Evolutionary conservation across 2,888 invertebrate genomes (phyloP).

Genomic region (Drosophila prolongata): DNA sequence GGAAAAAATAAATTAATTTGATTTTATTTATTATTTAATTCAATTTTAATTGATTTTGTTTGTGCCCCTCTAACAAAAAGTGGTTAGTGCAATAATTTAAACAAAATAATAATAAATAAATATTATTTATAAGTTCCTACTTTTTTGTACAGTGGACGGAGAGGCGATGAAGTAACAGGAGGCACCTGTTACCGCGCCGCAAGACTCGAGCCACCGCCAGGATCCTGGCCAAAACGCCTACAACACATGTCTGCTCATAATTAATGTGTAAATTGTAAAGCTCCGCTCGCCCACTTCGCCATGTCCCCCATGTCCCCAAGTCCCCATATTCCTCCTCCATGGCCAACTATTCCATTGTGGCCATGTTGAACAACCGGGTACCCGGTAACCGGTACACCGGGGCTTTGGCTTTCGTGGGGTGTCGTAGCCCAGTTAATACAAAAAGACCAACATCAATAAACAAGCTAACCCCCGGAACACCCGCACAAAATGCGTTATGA

Average conservation of each 20-base stretch:
- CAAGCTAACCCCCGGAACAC: constrained; percentile 35
- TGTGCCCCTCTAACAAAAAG: no score
- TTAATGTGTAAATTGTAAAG: constrained; percentile 81
- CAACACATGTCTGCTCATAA: constrained; percentile 81
- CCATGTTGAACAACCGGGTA: constrained; percentile 59
- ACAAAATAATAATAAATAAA: not conserved
- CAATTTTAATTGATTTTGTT: no score
- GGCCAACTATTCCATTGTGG: constrained; percentile 51
- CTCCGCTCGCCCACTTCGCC: constrained; percentile 57
- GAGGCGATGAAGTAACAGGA: constrained; percentile 28
- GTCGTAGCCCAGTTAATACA: constrained; percentile 67
- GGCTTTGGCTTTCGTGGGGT: not conserved
- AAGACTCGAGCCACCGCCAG: constrained; percentile 23
- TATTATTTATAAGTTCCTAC: not conserved
- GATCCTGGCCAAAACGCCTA: constrained; percentile 62
- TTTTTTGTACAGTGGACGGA: not conserved
- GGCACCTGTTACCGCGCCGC: constrained; percentile 75
- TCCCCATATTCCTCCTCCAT: not conserved
- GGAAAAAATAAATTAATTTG: no score
- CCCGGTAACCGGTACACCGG: constrained; percentile 4
- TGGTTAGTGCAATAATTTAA: not conserved
- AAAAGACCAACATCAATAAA: constrained; percentile 51
- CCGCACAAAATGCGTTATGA: constrained; percentile 64
- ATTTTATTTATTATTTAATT: no score
- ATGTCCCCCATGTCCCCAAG: no score